Conservation (phyloP, 2,888 invertebrate genomes). For the Melieria crassipennis region DNA sequence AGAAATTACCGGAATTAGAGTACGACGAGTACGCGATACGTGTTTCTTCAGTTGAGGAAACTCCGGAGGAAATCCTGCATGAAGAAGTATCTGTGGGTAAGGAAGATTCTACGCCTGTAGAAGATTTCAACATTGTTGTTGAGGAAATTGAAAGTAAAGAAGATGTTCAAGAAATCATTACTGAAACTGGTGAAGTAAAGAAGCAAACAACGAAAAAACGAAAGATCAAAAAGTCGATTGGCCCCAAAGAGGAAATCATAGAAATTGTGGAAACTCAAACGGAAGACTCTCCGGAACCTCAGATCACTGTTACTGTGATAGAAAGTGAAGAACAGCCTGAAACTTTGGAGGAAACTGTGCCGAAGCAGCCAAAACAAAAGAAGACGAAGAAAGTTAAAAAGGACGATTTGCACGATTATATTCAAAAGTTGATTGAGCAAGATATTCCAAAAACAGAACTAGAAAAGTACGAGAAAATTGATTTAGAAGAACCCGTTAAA, state of each 20-base stretch:
- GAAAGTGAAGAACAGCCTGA: conserved; percentile 45
- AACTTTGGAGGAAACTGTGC: conserved; percentile 44
- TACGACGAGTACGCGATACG: conserved; percentile 62
- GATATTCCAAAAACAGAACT: conserved; percentile 65
- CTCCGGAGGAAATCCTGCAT: conserved; percentile 5
- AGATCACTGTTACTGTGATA: conserved; percentile 61
- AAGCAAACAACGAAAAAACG: conserved; percentile 61
- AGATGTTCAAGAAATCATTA: conserved; percentile 39
- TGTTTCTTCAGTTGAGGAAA: conserved; percentile 53
- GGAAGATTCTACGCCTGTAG: conserved; percentile 28
- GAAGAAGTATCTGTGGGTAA: conserved; percentile 27
- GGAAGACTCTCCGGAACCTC: conserved; percentile 65
- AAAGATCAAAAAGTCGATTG: conserved; percentile 64
- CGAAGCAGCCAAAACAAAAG: conserved; percentile 51
- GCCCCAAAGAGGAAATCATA: conserved; percentile 67
- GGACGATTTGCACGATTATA: conserved; percentile 62
- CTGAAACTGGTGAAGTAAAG: conserved; percentile 57
- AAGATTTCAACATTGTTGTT: conserved; percentile 49
- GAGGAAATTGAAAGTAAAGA: conserved; percentile 48
- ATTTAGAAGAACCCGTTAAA: conserved; percentile 63
- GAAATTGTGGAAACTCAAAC: conserved; percentile 64
- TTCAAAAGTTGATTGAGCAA: conserved; percentile 62
- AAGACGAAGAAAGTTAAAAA: conserved; percentile 62
- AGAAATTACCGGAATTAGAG: conserved; percentile 56
- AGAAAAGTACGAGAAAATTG: conserved; percentile 66